Base-by-base conservation (phyloP, 2,113 vertebrate genomes). In the Myrmophylax atrothorax region DNA sequence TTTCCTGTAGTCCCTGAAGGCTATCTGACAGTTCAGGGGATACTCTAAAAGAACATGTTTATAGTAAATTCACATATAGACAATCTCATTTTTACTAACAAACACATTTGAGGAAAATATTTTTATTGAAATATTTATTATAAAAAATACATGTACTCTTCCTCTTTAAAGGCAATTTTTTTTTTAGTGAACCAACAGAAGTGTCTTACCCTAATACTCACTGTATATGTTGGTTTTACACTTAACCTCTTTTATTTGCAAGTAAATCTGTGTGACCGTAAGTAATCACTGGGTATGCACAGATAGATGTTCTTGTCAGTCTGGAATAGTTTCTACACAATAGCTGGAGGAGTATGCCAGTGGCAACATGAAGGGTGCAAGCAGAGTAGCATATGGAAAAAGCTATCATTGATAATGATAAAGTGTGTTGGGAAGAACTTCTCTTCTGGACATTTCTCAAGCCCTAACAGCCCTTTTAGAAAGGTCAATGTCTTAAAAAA, bases 401-500 rank as follows among this genome's bases (percentile, higher is more conserved):
- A 69, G 18, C 55, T 86, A 8, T 35, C 33, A 18, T 14, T 91
- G 35, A 53, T 79, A 75, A 56, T 37, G 35, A 59, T 76, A 66
- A 85, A 87, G 33, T 74, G 25, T 6, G 1, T 18, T 83, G 26
- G 18, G 63, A 38, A 80, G 47, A 74, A 56, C 64, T 87, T 77
- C 8, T 78, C 55, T 77, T 74, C 33, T 84, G 78, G 19, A 46
- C 20, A 2, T 76, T 94, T 92, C 87, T 91, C 68, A 95, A 96
- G 67, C 75, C 75, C 72, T 83, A 79, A 42, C 16, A 73, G 40
- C 56, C 49, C 35, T 66, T 74, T 70, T 62, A 42, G 59, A 90
- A 90, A 93, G 92, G 85, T 91, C 70, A 86, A 5, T 59, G 42
- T 77, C 82, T 77, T 91, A 91, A 83, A 47, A 86, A 89, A 87